phyloP scores from a whole-genome alignment of 1,140 invertebrate species.

The Micrasema minimum region DNA sequence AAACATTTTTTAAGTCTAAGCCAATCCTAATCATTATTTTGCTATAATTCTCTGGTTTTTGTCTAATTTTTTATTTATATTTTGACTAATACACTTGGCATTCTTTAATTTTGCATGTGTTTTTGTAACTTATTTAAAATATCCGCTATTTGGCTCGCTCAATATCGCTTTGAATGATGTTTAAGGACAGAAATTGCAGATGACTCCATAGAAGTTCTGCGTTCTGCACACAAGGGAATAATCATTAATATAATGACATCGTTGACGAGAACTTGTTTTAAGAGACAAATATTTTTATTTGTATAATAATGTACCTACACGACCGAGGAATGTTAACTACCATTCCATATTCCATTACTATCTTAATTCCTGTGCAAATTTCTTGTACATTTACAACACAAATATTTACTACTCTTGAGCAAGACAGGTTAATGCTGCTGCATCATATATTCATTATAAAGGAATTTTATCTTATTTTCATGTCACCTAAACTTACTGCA shows the following conservation, averaged over 20 bases:
- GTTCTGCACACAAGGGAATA: background rate
- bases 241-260: constrained; percentile 26
- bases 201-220: too few species aligned
- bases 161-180: too few species aligned
- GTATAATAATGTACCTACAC: constrained; percentile 12
- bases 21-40: too few species aligned
- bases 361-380: constrained; percentile 23
- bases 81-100: too few species aligned
- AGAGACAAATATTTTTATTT: constrained; percentile 13
- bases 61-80: too few species aligned
- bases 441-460: background rate
- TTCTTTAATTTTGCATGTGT: too few species aligned
- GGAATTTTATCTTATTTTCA: background rate
- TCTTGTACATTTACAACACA: constrained; percentile 1
- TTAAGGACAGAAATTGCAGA: too few species aligned
- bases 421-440: background rate
- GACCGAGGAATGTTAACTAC: background rate
- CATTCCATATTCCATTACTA: constrained; percentile 9
- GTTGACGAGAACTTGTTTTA: constrained; percentile 18
- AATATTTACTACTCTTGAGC: background rate
- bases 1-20: too few species aligned
- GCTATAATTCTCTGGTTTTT: too few species aligned
- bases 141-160: too few species aligned
- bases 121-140: too few species aligned
- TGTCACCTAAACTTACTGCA: background rate